Percentiles rank a stretch among this genome's conserved stretches.
These are phyloP conservation scores for Gastracanthus pulcherrimus DNA, from an alignment of 2,888 invertebrate species.

Conservation along the genomic window DNA sequence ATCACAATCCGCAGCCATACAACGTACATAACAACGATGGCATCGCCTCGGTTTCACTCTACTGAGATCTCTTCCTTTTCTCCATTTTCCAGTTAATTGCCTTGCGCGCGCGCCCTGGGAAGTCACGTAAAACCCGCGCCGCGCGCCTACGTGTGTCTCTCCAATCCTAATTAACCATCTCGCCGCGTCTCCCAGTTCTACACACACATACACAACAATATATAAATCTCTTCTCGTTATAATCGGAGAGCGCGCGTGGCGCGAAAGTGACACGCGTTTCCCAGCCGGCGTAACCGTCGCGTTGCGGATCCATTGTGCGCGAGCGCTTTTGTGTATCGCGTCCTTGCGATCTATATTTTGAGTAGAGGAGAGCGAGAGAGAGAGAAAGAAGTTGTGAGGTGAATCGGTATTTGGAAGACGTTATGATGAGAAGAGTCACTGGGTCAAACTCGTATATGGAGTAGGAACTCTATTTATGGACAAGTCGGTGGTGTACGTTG, in stretches of 20 bases:
- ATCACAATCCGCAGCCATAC: neutral
- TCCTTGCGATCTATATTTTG: conserved; percentile 27
- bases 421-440: conserved; percentile 6
- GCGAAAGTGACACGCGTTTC: conserved; percentile 51
- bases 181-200: neutral
- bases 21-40: neutral
- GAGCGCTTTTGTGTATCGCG: neutral
- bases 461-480: neutral
- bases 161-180: conserved; percentile 40
- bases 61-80: conserved; percentile 10
- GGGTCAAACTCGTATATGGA: conserved; percentile 5
- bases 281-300: conserved; percentile 15
- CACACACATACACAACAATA: neutral
- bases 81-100: conserved; percentile 10
- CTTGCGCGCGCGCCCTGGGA: conserved; percentile 15
- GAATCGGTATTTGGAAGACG: neutral
- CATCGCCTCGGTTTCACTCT: neutral
- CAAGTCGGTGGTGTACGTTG: too few species aligned
- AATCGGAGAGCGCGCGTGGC: neutral
- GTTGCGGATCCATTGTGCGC: conserved; percentile 8
- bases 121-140: neutral
- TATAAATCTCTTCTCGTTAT: conserved; percentile 14
- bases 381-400: too few species aligned
- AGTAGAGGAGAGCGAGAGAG: neutral
- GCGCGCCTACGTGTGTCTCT: neutral